phyloP scores from a whole-genome alignment of 37 sponge, comb jelly and placozoan genomes.

The Mnemiopsis leidyi region DNA sequence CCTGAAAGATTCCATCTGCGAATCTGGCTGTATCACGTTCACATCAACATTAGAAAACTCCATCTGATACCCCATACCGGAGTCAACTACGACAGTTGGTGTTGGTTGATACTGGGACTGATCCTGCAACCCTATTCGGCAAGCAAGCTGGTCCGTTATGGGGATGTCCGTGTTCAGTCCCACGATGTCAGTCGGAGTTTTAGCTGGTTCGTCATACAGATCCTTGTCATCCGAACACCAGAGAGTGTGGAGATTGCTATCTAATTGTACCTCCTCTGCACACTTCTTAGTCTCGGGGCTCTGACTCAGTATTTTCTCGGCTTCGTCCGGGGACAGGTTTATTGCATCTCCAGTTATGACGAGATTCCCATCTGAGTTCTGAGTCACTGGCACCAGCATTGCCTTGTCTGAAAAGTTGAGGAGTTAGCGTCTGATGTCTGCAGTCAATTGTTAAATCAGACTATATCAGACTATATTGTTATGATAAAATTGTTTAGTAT shows the following conservation, averaged over 20 bases:
- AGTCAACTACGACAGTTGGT: neutral
- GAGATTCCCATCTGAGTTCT: slow-evolving; percentile 10
- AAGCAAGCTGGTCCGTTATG: slow-evolving; percentile 33
- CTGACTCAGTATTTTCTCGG: neutral
- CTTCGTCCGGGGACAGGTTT: neutral
- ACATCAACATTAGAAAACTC: neutral
- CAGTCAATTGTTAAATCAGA: neutral
- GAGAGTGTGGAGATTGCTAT: neutral
- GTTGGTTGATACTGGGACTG: neutral
- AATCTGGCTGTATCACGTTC: neutral
- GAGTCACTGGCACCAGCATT: slow-evolving; percentile 10
- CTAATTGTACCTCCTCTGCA: neutral
- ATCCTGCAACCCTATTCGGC: neutral
- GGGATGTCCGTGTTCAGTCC: neutral
- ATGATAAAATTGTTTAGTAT: no score
- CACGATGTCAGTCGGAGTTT: slow-evolving; percentile 23
- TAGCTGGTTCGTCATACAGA: neutral
- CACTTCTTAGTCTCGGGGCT: neutral
- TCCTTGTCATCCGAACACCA: neutral
- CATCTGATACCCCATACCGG: neutral
- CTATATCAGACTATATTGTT: no score
- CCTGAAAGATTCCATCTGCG: no score
- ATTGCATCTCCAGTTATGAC: neutral
- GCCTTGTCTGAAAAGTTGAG: neutral
- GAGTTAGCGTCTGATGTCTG: neutral